Conservation (phyloP, 2,797 vertebrate genomes). For the Anisognathus igniventris region DNA sequence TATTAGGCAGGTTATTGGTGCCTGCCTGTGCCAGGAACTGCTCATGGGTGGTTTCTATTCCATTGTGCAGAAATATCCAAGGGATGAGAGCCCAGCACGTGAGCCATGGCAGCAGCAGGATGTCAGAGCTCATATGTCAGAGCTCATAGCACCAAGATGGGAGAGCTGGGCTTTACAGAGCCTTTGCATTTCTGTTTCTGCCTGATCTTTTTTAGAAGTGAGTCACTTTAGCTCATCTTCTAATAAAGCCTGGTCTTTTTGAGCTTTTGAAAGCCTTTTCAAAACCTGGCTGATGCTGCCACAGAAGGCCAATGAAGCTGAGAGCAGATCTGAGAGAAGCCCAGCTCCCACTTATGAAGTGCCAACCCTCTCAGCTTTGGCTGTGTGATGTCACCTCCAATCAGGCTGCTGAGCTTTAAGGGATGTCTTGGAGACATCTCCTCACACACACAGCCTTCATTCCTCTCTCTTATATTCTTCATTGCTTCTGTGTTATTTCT, state of each 20-base stretch:
- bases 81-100: fast-evolving
- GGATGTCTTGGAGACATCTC: background rate
- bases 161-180: background rate
- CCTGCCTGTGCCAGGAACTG: background rate
- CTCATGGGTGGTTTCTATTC: fast-evolving
- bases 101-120: background rate
- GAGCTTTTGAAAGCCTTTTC: background rate
- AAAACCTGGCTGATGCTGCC: background rate
- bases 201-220: background rate
- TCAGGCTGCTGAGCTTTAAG: background rate
- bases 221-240: background rate
- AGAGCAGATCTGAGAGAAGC: background rate
- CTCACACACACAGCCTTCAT: background rate
- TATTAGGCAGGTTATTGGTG: background rate
- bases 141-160: background rate
- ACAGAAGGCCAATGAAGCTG: background rate
- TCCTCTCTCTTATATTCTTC: background rate
- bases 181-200: background rate
- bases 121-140: too few species aligned
- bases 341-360: background rate
- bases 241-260: background rate
- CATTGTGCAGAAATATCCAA: background rate
- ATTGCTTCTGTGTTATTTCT: background rate
- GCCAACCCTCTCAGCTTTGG: background rate
- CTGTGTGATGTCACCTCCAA: background rate